Base-by-base conservation (phyloP, 1,140 invertebrate species). In the Bombus polaris region DNA sequence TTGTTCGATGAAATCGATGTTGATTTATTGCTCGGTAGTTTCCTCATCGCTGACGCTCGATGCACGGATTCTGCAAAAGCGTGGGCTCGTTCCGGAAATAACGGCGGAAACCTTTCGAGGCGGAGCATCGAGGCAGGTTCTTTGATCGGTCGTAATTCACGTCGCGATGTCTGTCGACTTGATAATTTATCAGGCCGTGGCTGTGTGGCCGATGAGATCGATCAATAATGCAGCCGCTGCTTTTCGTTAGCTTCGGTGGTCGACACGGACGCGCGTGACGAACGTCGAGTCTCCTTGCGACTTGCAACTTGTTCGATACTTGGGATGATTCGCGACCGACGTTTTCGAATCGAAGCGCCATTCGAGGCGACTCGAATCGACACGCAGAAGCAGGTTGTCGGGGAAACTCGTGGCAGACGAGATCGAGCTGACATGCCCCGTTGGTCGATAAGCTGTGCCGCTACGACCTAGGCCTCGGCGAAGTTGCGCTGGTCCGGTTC, bases 391-490 rank as follows among this genome's bases (percentile, higher is more conserved):
- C 2, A 18, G 13, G 2, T 42, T 12, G 32, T 12, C 70, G 39
- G 37, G 18, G 12, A 42, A 39, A 25, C n/a, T 18, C 18, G 22
- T 28, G 25, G 42, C 12, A 13, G 39, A 71, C 22, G 25, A 72
- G 71, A 44, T 44, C 71, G 71, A 47, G 42, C 71, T 15, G 13
- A n/a, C 70, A 44, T 72, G 13, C 25, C 28, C 25, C 22, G 15
- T 4, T 44, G 85, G 65, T 90, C 89, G 86, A 90, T 90, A 83
- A 83, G 35, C 68, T 3, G 22, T 3, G 22, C 37, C 65, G 75
- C 15, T 75, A 62, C 80, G 80, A 89, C 80, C 83, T 89, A 90
- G 83, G 88, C 68, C 65, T 81, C 81, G 66, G 13, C 42, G 39
- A 71, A 47, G 39, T 89, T 72, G 76, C 73, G 59, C 71, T 81